Percentiles rank a stretch among this genome's conserved stretches.
These are phyloP conservation scores for Hofmannophila pseudospretella DNA, from an alignment of 2,888 invertebrate species.

Conservation along the genomic window DNA sequence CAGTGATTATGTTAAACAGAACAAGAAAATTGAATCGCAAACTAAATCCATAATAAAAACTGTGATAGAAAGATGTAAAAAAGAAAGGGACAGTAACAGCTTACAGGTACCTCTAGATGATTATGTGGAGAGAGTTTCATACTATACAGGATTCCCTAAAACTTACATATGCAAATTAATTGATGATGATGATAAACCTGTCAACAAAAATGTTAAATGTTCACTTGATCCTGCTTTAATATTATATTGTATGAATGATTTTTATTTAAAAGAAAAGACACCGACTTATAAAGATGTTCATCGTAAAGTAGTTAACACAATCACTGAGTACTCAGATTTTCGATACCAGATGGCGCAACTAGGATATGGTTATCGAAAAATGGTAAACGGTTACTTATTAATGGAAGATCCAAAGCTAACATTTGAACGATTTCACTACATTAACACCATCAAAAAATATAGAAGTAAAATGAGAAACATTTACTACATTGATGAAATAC, in stretches of 20 bases:
- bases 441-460: conserved; percentile 32
- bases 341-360: conserved; percentile 10
- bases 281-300: not conserved
- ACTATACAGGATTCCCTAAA: conserved; percentile 28
- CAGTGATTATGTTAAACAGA: too few relatives aligned
- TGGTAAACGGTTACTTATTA: conserved; percentile 22
- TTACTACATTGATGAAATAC: conserved; percentile 42
- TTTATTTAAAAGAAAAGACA: not conserved
- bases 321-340: not conserved
- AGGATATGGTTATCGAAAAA: conserved; percentile 29
- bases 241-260: not conserved
- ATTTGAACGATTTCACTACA: conserved; percentile 37
- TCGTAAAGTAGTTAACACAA: not conserved
- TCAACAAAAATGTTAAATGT: not conserved
- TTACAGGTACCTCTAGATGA: conserved; percentile 26
- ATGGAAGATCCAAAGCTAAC: conserved; percentile 41
- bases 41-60: conserved; percentile 16
- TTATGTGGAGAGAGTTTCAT: conserved; percentile 23
- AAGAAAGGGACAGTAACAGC: conserved; percentile 20
- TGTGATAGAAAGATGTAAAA: conserved; percentile 27
- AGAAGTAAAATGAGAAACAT: conserved; percentile 21
- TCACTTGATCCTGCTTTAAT: not conserved
- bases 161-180: not conserved
- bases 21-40: conserved; percentile 6
- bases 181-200: not conserved